These are phyloP conservation scores for Dryomyza anilis DNA, from an alignment of 2,888 invertebrate genomes.

Conservation along the genomic window DNA sequence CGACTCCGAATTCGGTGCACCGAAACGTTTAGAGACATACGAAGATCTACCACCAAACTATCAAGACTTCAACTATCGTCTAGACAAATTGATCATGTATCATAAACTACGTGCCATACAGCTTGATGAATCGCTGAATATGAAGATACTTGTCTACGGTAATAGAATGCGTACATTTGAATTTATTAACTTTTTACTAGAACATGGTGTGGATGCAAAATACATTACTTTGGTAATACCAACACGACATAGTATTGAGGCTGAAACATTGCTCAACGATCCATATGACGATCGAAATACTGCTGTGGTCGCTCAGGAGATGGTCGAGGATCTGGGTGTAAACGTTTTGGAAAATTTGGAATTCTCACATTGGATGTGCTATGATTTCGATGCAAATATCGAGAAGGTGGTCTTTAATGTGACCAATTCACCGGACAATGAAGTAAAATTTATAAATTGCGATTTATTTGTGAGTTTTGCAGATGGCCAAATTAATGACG, in stretches of 20 bases:
- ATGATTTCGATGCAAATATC: slow-evolving; percentile 31
- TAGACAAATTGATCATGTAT: slow-evolving; percentile 50
- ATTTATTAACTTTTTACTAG: slow-evolving; percentile 47
- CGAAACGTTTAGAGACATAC: neutral
- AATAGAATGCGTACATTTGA: slow-evolving; percentile 42
- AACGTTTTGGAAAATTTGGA: slow-evolving; percentile 32
- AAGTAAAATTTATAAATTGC: slow-evolving; percentile 36
- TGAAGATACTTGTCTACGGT: slow-evolving; percentile 47
- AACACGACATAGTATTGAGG: slow-evolving; percentile 15
- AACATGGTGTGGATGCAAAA: slow-evolving; percentile 36
- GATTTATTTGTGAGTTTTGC: slow-evolving; percentile 48
- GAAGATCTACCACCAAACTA: slow-evolving; percentile 43
- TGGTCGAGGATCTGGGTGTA: slow-evolving; percentile 44
- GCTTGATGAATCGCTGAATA: neutral
- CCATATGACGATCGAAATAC: slow-evolving; percentile 41
- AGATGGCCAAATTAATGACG: slow-evolving; percentile 26
- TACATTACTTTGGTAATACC: slow-evolving; percentile 43
- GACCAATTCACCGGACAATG: too few relatives aligned
- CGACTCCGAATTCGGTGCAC: slow-evolving; percentile 37
- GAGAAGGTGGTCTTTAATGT: slow-evolving; percentile 40
- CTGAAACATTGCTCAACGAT: slow-evolving; percentile 34
- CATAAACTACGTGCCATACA: slow-evolving; percentile 43
- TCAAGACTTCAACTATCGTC: slow-evolving; percentile 44
- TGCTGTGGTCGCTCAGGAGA: slow-evolving; percentile 38
- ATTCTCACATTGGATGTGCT: slow-evolving; percentile 28